A percentile compares a stretch with the other conserved stretches of the same genome.
These are phyloP conservation scores for Gopherus flavomarginatus DNA, from an alignment of 2,113 vertebrate genomes.

Conservation along the genomic window DNA sequence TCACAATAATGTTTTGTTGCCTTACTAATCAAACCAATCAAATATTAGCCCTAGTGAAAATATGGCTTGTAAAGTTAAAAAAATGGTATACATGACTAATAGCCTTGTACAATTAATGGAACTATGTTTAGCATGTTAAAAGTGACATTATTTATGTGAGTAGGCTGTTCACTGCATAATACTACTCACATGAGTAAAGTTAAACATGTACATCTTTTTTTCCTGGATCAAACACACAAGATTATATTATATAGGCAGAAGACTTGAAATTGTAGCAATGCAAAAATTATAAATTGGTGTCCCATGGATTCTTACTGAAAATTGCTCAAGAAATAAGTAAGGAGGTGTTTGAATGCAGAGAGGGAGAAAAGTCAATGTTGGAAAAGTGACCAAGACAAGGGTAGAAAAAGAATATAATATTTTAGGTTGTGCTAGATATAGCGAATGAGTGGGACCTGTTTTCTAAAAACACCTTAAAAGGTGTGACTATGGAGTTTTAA, in stretches of 20 bases:
- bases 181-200: neutral
- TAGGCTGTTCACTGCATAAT: neutral
- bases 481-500: accelerated
- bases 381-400: neutral
- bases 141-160: neutral
- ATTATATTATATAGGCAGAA: too few relatives aligned
- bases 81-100: neutral
- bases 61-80: neutral
- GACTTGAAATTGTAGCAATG: too few relatives aligned
- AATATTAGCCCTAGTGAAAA: neutral
- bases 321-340: neutral
- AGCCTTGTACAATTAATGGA: neutral
- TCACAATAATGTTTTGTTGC: neutral
- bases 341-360: neutral
- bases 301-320: neutral
- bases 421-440: neutral
- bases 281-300: too few relatives aligned
- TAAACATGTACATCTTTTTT: neutral
- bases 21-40: neutral
- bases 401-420: neutral
- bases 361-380: neutral
- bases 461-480: neutral
- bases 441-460: neutral
- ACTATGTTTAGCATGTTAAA: neutral
- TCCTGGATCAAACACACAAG: too few relatives aligned